Base-by-base conservation (phyloP, 2,888 invertebrate genomes). In the Chalcosyrphus nemorum region DNA sequence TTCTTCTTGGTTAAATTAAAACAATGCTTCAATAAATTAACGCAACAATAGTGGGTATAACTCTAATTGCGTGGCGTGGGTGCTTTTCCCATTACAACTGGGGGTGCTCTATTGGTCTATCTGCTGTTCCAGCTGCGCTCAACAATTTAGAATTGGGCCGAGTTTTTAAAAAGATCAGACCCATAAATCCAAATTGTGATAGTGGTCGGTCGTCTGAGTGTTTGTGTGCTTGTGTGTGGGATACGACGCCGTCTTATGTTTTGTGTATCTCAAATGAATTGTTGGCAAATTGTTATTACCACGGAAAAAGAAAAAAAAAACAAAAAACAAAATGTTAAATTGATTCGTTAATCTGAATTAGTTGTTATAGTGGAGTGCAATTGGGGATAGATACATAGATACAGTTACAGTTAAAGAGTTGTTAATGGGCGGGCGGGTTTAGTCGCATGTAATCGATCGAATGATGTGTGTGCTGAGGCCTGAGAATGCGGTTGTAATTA, bases 241-340 rank as follows among this genome's bases (percentile, higher is more conserved):
- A 43, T 13, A 59, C n/a, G n/a, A n/a, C n/a, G 9, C 11, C 50
- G 32, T 38, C 38, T 17, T 56, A 41, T 43, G 24, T 65, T 24
- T 41, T 21, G 52, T 21, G 52, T 65, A 29, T 45, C 65, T 21
- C 50, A 78, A 82, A 82, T 72, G 82, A 78, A 82, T 78, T 82
- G 84, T 74, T 80, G 84, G 84, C 84, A 84, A 84, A 84, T 84
- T 84, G 84, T 75, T 84, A 84, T 84, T 72, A 74, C 78, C 78
- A 65, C 74, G 45, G 52, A 63, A 56, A 52, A 47, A 70, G n/a
- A n/a, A n/a, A n/a, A n/a, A n/a, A n/a, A n/a, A n/a, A n/a, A n/a
- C n/a, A n/a, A n/a, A n/a, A n/a, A n/a, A n/a, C n/a, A 61, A 72
- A 63, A 74, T 68, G 78, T 56, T 84, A 74, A 84, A 84, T 84